Base-by-base conservation (phyloP, 2,797 vertebrate genomes). In the Sphaeramia orbicularis region DNA sequence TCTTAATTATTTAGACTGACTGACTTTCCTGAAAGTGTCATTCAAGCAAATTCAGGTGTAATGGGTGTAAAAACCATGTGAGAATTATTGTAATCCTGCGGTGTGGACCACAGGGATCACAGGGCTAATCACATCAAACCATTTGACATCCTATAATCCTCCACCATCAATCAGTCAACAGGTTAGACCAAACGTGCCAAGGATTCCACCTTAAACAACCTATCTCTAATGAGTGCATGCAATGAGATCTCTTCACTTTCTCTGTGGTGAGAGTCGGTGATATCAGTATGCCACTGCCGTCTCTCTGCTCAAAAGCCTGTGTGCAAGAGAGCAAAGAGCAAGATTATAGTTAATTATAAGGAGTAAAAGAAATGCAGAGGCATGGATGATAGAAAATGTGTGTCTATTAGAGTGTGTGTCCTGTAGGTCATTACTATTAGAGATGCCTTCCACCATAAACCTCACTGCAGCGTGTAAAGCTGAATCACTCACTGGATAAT, bases 341-440 rank as follows among this genome's bases (percentile, higher is more conserved):
- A 54, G 53, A 85, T 58, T 80, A 74, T 10, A 41, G 43, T 42
- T 64, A 62, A 76, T 86, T 84, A 74, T 43, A 74, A 32, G 50
- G 16, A 61, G 2, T 74, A 51, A 76, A 55, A 54, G 43, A 44
- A 40, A 71, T 44, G 48, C 30, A 50, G 52, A 59, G 12, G 30
- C 38, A 53, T 52, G 58, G 10, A 55, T 19, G 37, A 41, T 7
- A 50, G 48, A 10, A 47, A 7, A 12, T 47, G 35, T 51, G 42
- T 56, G 32, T 52, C 12, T 60, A 8, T 57, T 43, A 51, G 35
- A 59, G 43, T 42, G 45, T 47, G 19, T 45, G 41, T 45, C 35
- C 35, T 45, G 10, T 4, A 27, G 69, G 67, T 76, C 71, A 62
- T 74, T 40, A 41, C 71, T 64, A 65, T 71, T 57, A 61, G 16